Percentiles rank a stretch among this genome's conserved stretches.
Evolutionary conservation across 1,140 invertebrate genomes (phyloP).

Genomic region (Trichonephila clavata): DNA sequence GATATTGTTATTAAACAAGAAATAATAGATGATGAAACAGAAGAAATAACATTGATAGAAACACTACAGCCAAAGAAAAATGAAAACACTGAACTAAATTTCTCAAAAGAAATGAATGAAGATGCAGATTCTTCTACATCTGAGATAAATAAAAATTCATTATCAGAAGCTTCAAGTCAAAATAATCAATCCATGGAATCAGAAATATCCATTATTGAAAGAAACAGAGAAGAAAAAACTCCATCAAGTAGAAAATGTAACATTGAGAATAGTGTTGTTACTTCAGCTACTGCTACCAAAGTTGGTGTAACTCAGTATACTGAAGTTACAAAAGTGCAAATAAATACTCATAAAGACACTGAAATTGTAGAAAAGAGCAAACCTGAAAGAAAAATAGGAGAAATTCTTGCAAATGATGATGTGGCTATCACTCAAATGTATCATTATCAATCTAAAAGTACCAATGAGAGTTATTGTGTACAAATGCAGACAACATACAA

Average conservation of each 20-base stretch:
- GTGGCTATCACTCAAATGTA: slow-evolving; percentile 77
- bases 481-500: slow-evolving; percentile 77
- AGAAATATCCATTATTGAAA: slow-evolving; percentile 17
- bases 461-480: slow-evolving; percentile 76
- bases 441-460: slow-evolving; percentile 76
- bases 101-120: neutral
- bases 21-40: slow-evolving; percentile 28
- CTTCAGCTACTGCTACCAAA: slow-evolving; percentile 63
- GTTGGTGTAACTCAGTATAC: slow-evolving; percentile 69
- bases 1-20: slow-evolving; percentile 57
- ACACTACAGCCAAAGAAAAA: neutral
- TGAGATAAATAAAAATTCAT: neutral
- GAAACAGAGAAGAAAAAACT: neutral
- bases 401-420: slow-evolving; percentile 76
- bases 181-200: slow-evolving; percentile 26
- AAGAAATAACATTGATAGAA: neutral
- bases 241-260: slow-evolving; percentile 18
- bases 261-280: slow-evolving; percentile 30
- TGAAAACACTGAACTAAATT: neutral
- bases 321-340: slow-evolving; percentile 77
- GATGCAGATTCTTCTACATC: neutral
- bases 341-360: slow-evolving; percentile 71
- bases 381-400: slow-evolving; percentile 76
- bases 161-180: slow-evolving; percentile 8
- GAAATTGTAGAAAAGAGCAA: slow-evolving; percentile 74